Conservation (phyloP, 2,797 vertebrate genomes). For the Diplodus puntazzo region DNA sequence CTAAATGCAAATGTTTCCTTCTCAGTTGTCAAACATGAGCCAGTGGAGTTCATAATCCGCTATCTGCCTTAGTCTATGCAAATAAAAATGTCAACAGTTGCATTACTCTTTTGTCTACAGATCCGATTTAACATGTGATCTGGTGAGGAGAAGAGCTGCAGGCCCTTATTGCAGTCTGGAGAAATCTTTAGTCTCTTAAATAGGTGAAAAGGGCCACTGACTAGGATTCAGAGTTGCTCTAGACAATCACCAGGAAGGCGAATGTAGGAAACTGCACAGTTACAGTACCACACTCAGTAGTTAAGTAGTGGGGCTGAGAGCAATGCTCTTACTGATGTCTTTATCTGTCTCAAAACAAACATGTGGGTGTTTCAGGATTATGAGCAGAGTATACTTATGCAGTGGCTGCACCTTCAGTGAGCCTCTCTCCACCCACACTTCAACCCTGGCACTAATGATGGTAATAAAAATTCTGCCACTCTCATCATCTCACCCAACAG, state of each 20-base stretch:
- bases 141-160: not conserved
- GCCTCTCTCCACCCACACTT: slow-evolving; percentile 12
- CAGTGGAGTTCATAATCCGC: not conserved
- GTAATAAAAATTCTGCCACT: slow-evolving; percentile 27
- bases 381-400: slow-evolving; percentile 14
- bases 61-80: not conserved
- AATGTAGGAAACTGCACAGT: not conserved
- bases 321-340: slow-evolving; percentile 8
- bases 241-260: slow-evolving; percentile 10
- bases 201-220: not conserved
- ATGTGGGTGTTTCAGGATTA: slow-evolving; percentile 38
- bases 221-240: not conserved
- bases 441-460: slow-evolving; percentile 14
- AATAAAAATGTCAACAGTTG: not conserved
- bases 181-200: not conserved
- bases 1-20: not conserved
- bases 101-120: not conserved
- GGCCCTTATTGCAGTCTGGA: too few species aligned
- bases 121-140: not conserved
- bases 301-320: not conserved
- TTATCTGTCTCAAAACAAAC: slow-evolving; percentile 25
- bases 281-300: not conserved
- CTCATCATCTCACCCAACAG: slow-evolving; percentile 16
- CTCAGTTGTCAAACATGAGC: not conserved
- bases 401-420: not conserved